These are phyloP conservation scores for Philonicus albiceps DNA, from an alignment of 2,888 invertebrate species.

Conservation along the genomic window DNA sequence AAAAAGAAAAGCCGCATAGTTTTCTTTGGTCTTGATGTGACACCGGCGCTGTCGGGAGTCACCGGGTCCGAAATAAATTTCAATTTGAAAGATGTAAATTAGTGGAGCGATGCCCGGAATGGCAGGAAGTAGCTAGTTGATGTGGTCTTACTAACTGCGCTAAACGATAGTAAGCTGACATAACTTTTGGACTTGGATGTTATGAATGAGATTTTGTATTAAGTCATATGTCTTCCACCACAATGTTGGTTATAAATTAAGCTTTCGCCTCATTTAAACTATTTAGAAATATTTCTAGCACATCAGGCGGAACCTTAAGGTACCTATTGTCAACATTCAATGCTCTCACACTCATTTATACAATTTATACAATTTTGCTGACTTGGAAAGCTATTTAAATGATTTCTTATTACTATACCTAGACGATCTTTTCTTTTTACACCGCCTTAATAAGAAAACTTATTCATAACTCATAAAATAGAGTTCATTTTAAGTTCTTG, in stretches of 20 bases:
- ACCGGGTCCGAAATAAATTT: constrained; percentile 18
- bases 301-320: not conserved
- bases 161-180: not conserved
- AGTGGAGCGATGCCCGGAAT: not conserved
- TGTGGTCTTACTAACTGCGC: constrained; percentile 5
- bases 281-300: not conserved
- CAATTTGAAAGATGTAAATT: constrained; percentile 26
- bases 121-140: constrained; percentile 24
- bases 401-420: not conserved
- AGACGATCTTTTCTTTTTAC: not conserved
- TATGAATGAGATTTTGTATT: not conserved
- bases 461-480: not conserved
- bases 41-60: not conserved
- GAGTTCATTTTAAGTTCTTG: not conserved
- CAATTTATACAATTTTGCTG: too few relatives aligned
- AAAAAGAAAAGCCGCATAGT: not conserved
- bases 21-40: not conserved
- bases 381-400: too few relatives aligned
- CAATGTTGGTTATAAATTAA: not conserved
- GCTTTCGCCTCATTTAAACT: not conserved
- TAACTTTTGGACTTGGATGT: not conserved
- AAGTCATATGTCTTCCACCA: not conserved
- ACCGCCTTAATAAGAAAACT: not conserved
- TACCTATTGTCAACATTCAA: not conserved
- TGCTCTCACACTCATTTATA: not conserved